Evolutionary conservation across 2,797 vertebrate genomes (phyloP).

Genomic region (Danio choprae): DNA sequence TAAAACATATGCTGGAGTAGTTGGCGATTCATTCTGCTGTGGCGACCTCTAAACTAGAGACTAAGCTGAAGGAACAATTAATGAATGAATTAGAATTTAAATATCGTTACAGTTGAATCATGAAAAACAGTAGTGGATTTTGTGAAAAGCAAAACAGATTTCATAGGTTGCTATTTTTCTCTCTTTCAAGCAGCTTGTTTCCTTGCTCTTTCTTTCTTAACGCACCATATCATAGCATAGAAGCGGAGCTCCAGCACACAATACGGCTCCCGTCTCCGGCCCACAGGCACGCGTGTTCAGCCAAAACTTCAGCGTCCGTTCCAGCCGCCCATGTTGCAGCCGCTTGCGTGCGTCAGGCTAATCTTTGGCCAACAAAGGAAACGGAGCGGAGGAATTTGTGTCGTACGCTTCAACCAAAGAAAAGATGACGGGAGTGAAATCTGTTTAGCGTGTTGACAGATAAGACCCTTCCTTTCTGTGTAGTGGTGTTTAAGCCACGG

Average conservation of each 20-base stretch:
- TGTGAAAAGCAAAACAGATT: background rate
- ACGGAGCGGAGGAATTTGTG: slow-evolving; percentile 71
- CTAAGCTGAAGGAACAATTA: too few relatives aligned
- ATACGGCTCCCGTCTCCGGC: slow-evolving; percentile 11
- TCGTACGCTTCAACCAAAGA: slow-evolving; percentile 69
- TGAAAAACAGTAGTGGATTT: background rate
- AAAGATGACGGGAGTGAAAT: slow-evolving; percentile 74
- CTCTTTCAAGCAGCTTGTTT: background rate
- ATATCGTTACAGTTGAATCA: too few relatives aligned
- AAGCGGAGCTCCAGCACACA: slow-evolving; percentile 12
- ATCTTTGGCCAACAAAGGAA: slow-evolving; percentile 59
- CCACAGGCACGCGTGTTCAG: slow-evolving; percentile 1
- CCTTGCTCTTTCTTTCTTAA: slow-evolving; percentile 20
- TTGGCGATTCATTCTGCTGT: too few relatives aligned
- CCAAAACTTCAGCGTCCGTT: slow-evolving; percentile 26
- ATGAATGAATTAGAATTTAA: too few relatives aligned
- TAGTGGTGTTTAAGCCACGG: slow-evolving; percentile 78
- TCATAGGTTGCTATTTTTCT: background rate
- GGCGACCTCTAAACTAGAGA: too few relatives aligned
- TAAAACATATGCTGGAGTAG: too few relatives aligned
- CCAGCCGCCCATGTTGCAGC: slow-evolving; percentile 21
- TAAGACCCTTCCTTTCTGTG: slow-evolving; percentile 79
- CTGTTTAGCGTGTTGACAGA: slow-evolving; percentile 84
- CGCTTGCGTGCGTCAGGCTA: slow-evolving; percentile 30
- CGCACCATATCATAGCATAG: slow-evolving; percentile 28